Percentiles rank a stretch among this genome's conserved stretches.
Evolutionary conservation across 2,113 vertebrate genomes (phyloP).

Genomic region (Isichthys henryi): DNA sequence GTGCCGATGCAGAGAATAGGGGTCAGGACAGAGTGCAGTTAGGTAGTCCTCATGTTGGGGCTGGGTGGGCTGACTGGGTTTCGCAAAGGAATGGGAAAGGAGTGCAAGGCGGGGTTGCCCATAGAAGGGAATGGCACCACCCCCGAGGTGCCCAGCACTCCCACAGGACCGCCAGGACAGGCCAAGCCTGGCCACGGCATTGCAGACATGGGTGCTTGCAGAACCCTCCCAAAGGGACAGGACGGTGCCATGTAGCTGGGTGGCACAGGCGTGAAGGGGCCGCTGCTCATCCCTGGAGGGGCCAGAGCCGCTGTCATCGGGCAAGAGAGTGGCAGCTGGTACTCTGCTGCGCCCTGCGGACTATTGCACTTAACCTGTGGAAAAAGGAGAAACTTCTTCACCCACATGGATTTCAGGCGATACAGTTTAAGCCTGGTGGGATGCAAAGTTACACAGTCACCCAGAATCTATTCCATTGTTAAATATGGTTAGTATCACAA

Average conservation of each 20-base stretch:
- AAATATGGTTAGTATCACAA: background rate
- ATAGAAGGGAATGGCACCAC: constrained; percentile 45
- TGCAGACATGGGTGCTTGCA: constrained; percentile 58
- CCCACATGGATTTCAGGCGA: constrained; percentile 42
- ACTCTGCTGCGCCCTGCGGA: constrained; percentile 42
- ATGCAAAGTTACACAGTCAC: background rate
- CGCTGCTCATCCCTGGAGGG: constrained; percentile 51
- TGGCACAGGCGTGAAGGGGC: constrained; percentile 46
- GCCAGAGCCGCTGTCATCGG: constrained; percentile 58
- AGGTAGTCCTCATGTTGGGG: constrained; percentile 63
- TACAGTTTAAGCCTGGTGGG: background rate
- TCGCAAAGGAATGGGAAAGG: constrained; percentile 55
- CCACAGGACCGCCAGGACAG: constrained; percentile 44
- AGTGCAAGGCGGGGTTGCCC: constrained; percentile 48
- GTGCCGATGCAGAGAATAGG: background rate
- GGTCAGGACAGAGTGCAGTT: constrained; percentile 27
- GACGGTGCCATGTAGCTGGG: constrained; percentile 55
- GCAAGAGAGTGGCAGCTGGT: constrained; percentile 59
- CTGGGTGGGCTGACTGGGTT: constrained; percentile 48
- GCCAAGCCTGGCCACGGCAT: constrained; percentile 60
- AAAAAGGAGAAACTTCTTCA: constrained; percentile 44
- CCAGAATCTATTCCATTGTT: background rate
- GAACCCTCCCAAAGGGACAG: constrained; percentile 56
- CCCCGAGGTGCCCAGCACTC: constrained; percentile 44
- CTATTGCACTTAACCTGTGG: constrained; percentile 48